These are phyloP conservation scores for Thamnophis elegans DNA, from an alignment of 2,797 vertebrate species.

Conservation along the genomic window DNA sequence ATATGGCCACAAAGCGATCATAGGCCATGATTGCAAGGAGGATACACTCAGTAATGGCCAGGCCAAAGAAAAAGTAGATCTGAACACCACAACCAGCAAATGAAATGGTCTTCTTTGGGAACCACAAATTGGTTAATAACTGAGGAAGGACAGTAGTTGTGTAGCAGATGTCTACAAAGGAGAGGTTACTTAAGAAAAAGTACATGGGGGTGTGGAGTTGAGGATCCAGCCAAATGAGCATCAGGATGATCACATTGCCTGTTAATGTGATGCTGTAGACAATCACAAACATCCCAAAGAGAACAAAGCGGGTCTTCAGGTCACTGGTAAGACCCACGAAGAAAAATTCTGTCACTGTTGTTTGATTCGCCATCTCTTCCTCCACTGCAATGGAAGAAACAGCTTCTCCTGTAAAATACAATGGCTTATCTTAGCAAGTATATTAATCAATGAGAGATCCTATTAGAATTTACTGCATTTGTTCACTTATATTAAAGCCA, in stretches of 20 bases:
- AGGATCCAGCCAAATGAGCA: not conserved
- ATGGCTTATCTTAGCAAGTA: not conserved
- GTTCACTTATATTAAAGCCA: not conserved
- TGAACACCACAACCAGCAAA: not conserved
- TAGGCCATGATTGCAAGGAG: conserved; percentile 14
- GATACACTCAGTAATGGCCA: not conserved
- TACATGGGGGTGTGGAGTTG: conserved; percentile 13
- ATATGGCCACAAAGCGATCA: not conserved
- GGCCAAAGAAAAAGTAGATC: not conserved
- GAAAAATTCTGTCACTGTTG: not conserved
- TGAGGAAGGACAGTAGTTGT: not conserved
- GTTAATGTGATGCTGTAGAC: not conserved
- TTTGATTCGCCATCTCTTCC: not conserved
- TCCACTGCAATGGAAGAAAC: not conserved
- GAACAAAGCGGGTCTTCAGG: not conserved
- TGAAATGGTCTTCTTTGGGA: not conserved
- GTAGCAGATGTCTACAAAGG: conserved; percentile 11
- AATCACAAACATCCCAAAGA: not conserved
- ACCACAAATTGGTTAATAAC: not conserved
- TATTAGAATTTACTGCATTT: not conserved
- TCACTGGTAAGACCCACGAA: not conserved
- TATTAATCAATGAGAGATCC: not conserved
- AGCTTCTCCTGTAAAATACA: not conserved
- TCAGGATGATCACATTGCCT: not conserved
- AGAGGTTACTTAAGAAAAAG: not conserved